Conservation (phyloP, 1,140 invertebrate species). For the Drosophila santomea region DNA sequence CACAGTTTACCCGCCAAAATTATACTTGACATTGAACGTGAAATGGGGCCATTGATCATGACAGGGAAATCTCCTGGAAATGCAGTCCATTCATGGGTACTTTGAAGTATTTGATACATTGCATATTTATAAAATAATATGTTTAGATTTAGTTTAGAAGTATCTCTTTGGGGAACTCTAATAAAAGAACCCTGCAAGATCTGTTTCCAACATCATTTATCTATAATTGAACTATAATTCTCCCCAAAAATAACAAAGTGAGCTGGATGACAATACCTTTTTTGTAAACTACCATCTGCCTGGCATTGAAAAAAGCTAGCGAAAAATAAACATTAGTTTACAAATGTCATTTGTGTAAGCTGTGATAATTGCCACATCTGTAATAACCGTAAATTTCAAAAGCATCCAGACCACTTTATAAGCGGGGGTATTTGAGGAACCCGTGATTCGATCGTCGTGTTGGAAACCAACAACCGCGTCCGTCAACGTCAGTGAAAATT, state of each 20-base stretch:
- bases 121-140: no score
- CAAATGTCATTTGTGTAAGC: constrained; percentile 25
- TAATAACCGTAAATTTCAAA: constrained; percentile 34
- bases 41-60: constrained; percentile 30
- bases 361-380: constrained; percentile 33
- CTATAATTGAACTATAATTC: not conserved
- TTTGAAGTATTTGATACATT: not conserved
- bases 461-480: constrained; percentile 66
- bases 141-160: no score
- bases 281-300: not conserved
- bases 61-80: not conserved
- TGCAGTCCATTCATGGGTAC: not conserved
- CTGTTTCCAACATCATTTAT: not conserved
- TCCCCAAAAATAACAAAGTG: not conserved
- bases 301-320: not conserved
- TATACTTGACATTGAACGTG: constrained; percentile 72
- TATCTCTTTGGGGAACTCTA: no score
- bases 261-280: not conserved
- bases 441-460: constrained; percentile 28
- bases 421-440: constrained; percentile 2
- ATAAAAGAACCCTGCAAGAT: no score
- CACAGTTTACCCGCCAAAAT: constrained; percentile 58
- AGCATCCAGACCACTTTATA: not conserved
- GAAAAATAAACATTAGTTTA: constrained; percentile 26
- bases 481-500: constrained; percentile 75